These are phyloP conservation scores for Lucifuga dentata DNA, from an alignment of 2,113 vertebrate species.

Conservation along the genomic window DNA sequence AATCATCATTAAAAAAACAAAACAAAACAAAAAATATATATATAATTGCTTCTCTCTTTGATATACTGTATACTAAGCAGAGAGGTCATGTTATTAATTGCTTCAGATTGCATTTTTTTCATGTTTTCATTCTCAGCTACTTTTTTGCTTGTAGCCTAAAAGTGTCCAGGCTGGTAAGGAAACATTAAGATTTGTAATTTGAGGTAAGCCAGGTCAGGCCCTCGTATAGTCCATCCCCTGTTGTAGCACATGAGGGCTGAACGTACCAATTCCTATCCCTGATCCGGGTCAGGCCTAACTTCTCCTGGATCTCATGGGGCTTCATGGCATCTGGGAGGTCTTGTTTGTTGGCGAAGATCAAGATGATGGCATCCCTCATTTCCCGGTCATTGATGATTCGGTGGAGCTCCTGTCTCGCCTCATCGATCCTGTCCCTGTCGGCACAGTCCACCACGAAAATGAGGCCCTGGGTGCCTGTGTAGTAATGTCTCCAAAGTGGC, in stretches of 20 bases:
- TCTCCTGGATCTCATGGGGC: constrained; percentile 99
- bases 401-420: constrained; percentile 97
- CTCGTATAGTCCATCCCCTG: constrained; percentile 97
- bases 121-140: constrained; percentile 65
- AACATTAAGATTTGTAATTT: constrained; percentile 98
- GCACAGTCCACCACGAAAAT: constrained; percentile 99
- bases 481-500: constrained; percentile 98
- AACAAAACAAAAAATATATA: constrained; percentile 60
- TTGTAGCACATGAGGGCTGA: constrained; percentile 96
- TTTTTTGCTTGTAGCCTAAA: constrained; percentile 42
- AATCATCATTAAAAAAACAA: constrained; percentile 57
- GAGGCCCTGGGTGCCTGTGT: constrained; percentile 97
- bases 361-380: constrained; percentile 99
- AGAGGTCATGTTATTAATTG: constrained; percentile 81
- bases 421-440: constrained; percentile 96
- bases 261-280: constrained; percentile 99
- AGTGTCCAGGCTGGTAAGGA: constrained; percentile 70
- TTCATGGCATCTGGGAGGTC: constrained; percentile 99
- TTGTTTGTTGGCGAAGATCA: constrained; percentile 99
- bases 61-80: constrained; percentile 63
- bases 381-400: constrained; percentile 98
- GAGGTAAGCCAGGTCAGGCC: constrained; percentile 99
- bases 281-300: constrained; percentile 97
- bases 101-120: constrained; percentile 76
- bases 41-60: constrained; percentile 73